Evolutionary conservation across 2,888 invertebrate genomes (phyloP).

Genomic region (Chelonus formosanus): DNA sequence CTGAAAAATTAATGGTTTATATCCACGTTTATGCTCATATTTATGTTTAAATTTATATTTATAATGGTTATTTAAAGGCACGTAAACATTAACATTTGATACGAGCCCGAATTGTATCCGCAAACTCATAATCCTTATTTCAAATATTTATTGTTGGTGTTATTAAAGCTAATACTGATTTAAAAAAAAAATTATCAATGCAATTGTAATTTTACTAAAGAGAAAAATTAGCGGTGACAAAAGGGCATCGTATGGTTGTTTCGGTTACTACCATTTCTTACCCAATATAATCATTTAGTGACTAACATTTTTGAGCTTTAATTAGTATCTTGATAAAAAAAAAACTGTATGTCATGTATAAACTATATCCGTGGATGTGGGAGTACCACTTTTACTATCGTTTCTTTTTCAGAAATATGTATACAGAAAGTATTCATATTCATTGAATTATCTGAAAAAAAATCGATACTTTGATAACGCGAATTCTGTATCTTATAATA

Average conservation of each 20-base stretch:
- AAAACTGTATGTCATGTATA: slow-evolving; percentile 65
- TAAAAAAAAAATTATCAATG: too few species aligned
- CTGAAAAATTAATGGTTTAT: slow-evolving; percentile 1
- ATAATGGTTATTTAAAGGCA: slow-evolving; percentile 25
- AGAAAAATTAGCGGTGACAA: slow-evolving; percentile 43
- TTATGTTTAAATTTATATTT: background rate
- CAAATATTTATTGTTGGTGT: background rate
- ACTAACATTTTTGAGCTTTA: slow-evolving; percentile 66
- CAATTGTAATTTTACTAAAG: too few species aligned
- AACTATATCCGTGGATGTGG: slow-evolving; percentile 64
- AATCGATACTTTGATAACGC: slow-evolving; percentile 16
- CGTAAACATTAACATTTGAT: slow-evolving; percentile 28
- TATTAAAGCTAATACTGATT: too few species aligned
- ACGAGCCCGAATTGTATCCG: slow-evolving; percentile 24
- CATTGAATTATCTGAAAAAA: slow-evolving; percentile 14
- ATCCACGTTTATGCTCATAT: background rate
- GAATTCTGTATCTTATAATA: slow-evolving; percentile 6
- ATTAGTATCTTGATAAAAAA: slow-evolving; percentile 62
- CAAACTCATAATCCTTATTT: slow-evolving; percentile 7
- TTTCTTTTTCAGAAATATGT: slow-evolving; percentile 28
- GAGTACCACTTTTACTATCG: slow-evolving; percentile 52
- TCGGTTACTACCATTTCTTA: slow-evolving; percentile 54
- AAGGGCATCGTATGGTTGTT: slow-evolving; percentile 55
- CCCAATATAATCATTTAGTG: slow-evolving; percentile 63
- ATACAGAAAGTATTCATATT: slow-evolving; percentile 1